A percentile compares a stretch with the other conserved stretches of the same genome.
phyloP scores from a whole-genome alignment of 2,113 vertebrate genomes.

The Promerops cafer region DNA sequence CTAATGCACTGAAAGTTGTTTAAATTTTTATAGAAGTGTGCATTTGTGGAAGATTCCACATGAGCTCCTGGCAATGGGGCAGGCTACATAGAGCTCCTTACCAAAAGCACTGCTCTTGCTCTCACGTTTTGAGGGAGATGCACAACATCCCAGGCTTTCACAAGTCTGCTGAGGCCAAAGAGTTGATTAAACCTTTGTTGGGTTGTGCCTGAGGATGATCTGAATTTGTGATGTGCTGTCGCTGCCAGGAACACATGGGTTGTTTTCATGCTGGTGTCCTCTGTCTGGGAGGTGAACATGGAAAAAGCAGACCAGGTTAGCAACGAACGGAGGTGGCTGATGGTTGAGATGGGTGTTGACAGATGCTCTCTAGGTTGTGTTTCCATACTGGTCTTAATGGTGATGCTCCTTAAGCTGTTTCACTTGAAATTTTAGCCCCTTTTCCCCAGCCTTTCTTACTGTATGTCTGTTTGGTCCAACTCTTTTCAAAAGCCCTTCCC shows the following conservation, averaged over 20 bases:
- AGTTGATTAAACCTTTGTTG: neutral
- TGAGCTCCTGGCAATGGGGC: accelerated
- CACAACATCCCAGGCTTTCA: neutral
- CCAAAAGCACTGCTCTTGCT: neutral
- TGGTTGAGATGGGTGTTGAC: neutral
- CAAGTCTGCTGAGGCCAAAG: neutral
- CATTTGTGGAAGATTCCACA: neutral
- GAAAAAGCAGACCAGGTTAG: neutral
- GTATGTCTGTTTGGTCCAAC: neutral
- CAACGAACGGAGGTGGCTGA: neutral
- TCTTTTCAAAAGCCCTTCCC: neutral
- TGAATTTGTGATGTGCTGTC: neutral
- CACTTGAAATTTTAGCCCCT: neutral
- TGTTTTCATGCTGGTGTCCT: neutral
- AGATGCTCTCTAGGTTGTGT: neutral
- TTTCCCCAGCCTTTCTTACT: neutral
- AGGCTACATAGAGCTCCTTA: neutral
- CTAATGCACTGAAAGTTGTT: neutral
- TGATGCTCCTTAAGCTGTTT: neutral
- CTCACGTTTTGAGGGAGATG: neutral
- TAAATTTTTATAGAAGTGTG: neutral
- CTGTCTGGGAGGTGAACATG: neutral
- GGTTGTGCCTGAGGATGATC: neutral
- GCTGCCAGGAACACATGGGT: neutral
- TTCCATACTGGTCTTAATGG: neutral